Conservation (phyloP, 1,140 invertebrate genomes). For the Pseudomyrmex flavicornis region DNA sequence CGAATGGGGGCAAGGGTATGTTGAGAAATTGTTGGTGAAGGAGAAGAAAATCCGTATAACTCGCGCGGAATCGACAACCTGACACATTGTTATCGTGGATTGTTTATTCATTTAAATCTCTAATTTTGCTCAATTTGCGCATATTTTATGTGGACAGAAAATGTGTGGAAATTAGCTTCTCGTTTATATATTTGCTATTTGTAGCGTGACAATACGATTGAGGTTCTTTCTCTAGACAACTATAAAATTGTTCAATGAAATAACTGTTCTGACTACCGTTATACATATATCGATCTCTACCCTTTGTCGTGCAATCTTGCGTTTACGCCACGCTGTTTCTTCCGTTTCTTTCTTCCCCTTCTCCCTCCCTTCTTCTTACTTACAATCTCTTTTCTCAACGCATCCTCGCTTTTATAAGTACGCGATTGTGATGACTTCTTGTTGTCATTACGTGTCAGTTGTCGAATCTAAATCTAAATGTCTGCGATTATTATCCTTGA, state of each 20-base stretch:
- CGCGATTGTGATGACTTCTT: conserved; percentile 34
- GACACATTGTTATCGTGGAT: neutral
- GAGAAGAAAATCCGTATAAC: conserved; percentile 33
- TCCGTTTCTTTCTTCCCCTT: conserved; percentile 11
- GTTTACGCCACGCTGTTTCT: conserved; percentile 32
- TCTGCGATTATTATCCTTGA: neutral
- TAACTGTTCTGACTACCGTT: conserved; percentile 61
- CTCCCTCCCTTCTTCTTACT: neutral
- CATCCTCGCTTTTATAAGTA: conserved; percentile 15
- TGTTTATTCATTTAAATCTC: neutral
- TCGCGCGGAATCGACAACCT: neutral
- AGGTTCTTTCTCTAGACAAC: neutral
- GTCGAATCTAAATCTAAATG: neutral
- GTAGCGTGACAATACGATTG: conserved; percentile 6
- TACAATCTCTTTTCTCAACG: neutral
- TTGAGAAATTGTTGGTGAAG: conserved; percentile 6
- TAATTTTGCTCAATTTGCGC: neutral
- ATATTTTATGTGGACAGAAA: neutral
- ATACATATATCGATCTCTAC: conserved; percentile 79
- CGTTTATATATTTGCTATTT: neutral
- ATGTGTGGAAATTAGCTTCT: neutral
- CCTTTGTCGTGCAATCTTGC: conserved; percentile 40
- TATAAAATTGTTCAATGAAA: conserved; percentile 36
- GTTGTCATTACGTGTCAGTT: neutral
- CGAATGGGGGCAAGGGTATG: conserved; percentile 72